A percentile compares a stretch with the other conserved stretches of the same genome.
These are phyloP conservation scores for Cataglyphis hispanica DNA, from an alignment of 1,140 invertebrate species.

Conservation along the genomic window DNA sequence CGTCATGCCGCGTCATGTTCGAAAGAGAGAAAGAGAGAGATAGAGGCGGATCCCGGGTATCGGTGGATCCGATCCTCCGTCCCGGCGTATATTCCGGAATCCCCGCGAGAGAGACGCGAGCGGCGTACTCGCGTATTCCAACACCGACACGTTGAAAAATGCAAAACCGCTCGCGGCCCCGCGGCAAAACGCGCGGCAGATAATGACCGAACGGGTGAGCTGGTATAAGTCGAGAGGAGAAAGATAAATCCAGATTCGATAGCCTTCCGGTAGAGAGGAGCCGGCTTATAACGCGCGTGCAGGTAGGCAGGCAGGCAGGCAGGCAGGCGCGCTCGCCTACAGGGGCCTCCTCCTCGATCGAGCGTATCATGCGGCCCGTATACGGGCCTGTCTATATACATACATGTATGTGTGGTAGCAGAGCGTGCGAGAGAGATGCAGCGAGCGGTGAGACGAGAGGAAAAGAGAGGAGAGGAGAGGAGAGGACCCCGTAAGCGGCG, in stretches of 20 bases:
- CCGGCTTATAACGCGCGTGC: constrained; percentile 36
- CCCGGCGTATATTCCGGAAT: constrained; percentile 28
- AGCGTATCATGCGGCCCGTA: constrained; percentile 68
- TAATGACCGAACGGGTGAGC: constrained; percentile 41
- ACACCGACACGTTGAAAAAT: constrained; percentile 45
- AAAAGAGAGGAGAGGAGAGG: no score
- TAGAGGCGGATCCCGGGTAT: neutral
- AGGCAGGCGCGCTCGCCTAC: constrained; percentile 36
- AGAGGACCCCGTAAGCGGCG: neutral
- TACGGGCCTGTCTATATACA: constrained; percentile 57
- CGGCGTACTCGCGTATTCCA: neutral
- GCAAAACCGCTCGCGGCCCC: constrained; percentile 51
- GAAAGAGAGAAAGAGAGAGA: constrained; percentile 7
- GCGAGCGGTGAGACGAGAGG: neutral
- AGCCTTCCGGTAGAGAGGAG: constrained; percentile 55
- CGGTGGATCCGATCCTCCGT: constrained; percentile 4
- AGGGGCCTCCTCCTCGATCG: constrained; percentile 61
- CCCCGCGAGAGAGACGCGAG: constrained; percentile 38
- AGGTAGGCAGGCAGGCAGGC: constrained; percentile 39
- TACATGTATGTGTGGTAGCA: constrained; percentile 16
- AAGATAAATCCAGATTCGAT: constrained; percentile 59
- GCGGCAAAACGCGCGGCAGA: constrained; percentile 53
- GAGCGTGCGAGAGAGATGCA: constrained; percentile 4
- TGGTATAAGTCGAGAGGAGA: constrained; percentile 19
- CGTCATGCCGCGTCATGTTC: neutral